phyloP scores from a whole-genome alignment of 2,113 vertebrate genomes.

The Fulmarus glacialis region DNA sequence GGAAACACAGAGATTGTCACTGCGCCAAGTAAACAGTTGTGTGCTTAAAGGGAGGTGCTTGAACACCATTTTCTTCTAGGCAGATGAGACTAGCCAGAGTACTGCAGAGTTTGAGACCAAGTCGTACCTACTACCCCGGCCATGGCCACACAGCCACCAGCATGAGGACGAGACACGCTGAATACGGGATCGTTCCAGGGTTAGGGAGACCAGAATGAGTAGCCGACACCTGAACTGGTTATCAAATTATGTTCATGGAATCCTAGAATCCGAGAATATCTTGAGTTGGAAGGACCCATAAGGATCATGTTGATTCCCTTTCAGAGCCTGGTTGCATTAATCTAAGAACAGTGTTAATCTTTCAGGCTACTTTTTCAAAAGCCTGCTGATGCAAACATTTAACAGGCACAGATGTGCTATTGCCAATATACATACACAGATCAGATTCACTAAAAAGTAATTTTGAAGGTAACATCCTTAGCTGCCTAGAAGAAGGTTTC shows the following conservation, averaged over 20 bases:
- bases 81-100: not conserved
- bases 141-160: not conserved
- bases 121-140: not conserved
- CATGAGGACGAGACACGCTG: not conserved
- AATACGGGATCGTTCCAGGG: not conserved
- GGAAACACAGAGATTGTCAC: fast-evolving
- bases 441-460: not conserved
- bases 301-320: not conserved
- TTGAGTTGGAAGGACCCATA: not conserved
- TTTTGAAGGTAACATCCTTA: not conserved
- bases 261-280: not conserved
- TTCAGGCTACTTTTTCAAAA: not conserved
- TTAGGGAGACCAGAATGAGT: not conserved
- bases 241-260: not conserved
- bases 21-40: not conserved
- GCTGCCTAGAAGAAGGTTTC: not conserved
- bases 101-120: not conserved
- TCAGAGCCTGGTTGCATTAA: not conserved
- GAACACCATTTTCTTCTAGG: not conserved
- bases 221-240: not conserved
- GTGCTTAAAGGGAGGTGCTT: not conserved
- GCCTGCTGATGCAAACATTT: not conserved
- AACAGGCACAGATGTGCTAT: not conserved
- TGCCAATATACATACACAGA: not conserved
- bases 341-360: not conserved